These are phyloP conservation scores for Drosophila gaucha DNA, from an alignment of 2,888 invertebrate species.

Conservation along the genomic window DNA sequence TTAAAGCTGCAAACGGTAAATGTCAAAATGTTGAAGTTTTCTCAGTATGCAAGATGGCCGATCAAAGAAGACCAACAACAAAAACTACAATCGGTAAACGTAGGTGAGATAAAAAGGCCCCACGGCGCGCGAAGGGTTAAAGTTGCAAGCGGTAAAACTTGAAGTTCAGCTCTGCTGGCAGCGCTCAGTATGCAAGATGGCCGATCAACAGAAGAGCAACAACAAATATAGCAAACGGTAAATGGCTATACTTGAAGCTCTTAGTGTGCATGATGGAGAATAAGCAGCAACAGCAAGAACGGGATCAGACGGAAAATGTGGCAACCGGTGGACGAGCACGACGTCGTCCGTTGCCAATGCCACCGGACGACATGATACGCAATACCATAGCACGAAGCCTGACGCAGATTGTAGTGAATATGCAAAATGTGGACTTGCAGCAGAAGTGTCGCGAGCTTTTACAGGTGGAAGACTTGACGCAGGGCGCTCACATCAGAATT, in stretches of 20 bases:
- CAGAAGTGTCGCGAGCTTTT: conserved; percentile 55
- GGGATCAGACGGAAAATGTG: background rate
- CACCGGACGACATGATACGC: conserved; percentile 56
- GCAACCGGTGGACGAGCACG: background rate
- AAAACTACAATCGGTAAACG: no score
- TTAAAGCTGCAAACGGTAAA: no score
- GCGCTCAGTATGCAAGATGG: background rate
- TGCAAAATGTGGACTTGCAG: conserved; percentile 51
- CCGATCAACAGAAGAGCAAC: background rate
- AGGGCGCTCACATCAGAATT: conserved; percentile 52
- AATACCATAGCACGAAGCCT: conserved; percentile 65
- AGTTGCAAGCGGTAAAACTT: background rate
- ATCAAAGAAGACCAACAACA: no score
- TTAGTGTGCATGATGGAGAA: conserved; percentile 24
- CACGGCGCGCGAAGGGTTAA: background rate
- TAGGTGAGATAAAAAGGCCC: no score
- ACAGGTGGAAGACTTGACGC: conserved; percentile 50
- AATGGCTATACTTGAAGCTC: background rate
- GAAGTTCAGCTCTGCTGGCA: conserved; percentile 1
- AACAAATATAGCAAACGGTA: conserved; percentile 6
- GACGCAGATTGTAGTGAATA: conserved; percentile 67
- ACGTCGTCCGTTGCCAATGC: conserved; percentile 33
- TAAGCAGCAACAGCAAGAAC: background rate
- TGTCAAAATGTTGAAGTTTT: no score
- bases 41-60: no score